Evolutionary conservation across 2,113 vertebrate species (phyloP).

Genomic region (Grammomys surdaster): DNA sequence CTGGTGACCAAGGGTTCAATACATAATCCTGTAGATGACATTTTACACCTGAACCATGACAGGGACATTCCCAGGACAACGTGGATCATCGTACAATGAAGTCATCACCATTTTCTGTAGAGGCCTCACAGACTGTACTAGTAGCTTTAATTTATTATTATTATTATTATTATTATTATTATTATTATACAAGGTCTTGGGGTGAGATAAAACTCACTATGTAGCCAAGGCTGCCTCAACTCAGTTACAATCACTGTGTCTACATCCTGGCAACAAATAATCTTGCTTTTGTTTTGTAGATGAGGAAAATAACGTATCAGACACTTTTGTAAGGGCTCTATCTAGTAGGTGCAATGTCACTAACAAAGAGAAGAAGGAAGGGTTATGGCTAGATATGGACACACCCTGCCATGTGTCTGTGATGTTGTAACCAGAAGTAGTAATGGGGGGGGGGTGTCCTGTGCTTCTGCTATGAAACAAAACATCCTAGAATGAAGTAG

Average conservation of each 20-base stretch:
- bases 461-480: background rate
- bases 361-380: background rate
- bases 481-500: background rate
- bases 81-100: background rate
- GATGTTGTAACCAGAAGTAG: background rate
- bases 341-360: background rate
- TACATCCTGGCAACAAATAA: background rate
- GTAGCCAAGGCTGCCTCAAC: background rate
- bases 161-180: background rate
- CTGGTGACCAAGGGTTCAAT: background rate
- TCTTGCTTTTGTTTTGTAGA: background rate
- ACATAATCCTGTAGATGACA: background rate
- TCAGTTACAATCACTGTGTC: background rate
- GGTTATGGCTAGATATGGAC: background rate
- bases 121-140: background rate
- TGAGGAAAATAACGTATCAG: background rate
- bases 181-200: background rate
- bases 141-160: background rate
- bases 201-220: background rate
- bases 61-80: background rate
- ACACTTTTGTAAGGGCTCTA: background rate
- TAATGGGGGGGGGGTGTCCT: background rate
- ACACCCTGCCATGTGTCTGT: background rate
- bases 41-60: too few species aligned
- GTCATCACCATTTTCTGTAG: background rate